phyloP scores from a whole-genome alignment of 2,113 vertebrate genomes.

The Lethenteron camtschaticum region DNA sequence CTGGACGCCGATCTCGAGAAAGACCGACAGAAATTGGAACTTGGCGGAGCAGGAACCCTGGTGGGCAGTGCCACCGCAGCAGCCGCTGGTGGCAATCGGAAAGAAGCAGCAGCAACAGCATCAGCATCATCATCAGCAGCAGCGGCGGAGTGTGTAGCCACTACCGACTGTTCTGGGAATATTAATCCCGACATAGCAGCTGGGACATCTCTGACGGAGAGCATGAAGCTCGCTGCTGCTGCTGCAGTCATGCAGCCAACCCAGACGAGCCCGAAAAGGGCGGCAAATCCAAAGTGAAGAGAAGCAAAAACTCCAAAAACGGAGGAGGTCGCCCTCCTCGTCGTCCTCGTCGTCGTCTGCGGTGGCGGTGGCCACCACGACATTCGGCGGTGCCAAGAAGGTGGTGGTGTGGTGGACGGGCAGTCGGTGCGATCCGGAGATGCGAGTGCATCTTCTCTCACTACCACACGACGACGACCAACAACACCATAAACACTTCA shows the following conservation, averaged over 20 bases:
- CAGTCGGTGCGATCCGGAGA: too few relatives aligned
- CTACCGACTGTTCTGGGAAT: too few relatives aligned
- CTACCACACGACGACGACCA: not conserved
- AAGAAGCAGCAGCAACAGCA: not conserved
- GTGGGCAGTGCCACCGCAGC: constrained; percentile 67
- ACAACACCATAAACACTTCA: constrained; percentile 38
- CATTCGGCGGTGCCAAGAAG: constrained; percentile 39
- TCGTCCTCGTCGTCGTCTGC: constrained; percentile 39
- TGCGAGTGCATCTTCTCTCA: too few relatives aligned
- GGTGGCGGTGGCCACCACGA: constrained; percentile 50
- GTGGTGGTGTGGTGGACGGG: constrained; percentile 15
- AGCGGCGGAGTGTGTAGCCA: not conserved
- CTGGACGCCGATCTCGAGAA: constrained; percentile 99
- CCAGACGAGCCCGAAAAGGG: constrained; percentile 64
- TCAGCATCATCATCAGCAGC: not conserved
- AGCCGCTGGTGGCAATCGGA: constrained; percentile 27
- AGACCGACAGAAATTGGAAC: constrained; percentile 91
- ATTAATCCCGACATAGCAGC: constrained; percentile 11
- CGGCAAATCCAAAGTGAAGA: constrained; percentile 96
- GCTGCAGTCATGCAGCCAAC: constrained; percentile 25
- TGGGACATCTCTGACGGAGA: constrained; percentile 80
- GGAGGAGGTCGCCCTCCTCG: constrained; percentile 52
- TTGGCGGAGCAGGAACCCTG: constrained; percentile 68
- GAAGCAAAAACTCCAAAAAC: constrained; percentile 95
- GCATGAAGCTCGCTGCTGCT: constrained; percentile 95